Conservation (phyloP, 2,888 invertebrate species). For the Melieria picta region DNA sequence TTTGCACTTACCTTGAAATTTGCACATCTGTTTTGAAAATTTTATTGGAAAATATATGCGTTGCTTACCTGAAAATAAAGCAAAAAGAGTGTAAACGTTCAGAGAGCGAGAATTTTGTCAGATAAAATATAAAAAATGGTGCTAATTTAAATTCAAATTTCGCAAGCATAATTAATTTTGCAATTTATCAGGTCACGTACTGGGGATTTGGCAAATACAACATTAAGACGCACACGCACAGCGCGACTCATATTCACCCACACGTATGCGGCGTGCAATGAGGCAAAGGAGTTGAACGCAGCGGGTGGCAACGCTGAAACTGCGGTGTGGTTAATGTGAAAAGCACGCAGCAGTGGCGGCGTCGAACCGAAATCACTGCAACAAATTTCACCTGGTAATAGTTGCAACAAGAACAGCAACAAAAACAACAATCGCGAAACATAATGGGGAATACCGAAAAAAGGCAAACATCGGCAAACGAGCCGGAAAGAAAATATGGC, state of each 20-base stretch:
- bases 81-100: neutral
- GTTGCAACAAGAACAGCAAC: constrained; percentile 14
- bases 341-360: neutral
- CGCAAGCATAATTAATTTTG: constrained; percentile 39
- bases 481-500: constrained; percentile 15
- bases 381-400: constrained; percentile 1
- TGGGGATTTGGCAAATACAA: neutral
- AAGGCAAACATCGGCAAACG: constrained; percentile 2
- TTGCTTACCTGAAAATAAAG: constrained; percentile 22
- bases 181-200: constrained; percentile 3
- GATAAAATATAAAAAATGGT: constrained; percentile 9
- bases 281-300: neutral
- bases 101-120: too few relatives aligned
- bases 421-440: constrained; percentile 20
- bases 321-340: neutral
- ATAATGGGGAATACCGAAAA: neutral
- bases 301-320: neutral
- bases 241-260: neutral
- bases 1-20: neutral
- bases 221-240: constrained; percentile 4
- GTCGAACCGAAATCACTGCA: constrained; percentile 7
- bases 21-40: neutral
- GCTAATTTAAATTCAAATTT: constrained; percentile 8
- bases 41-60: neutral
- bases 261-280: neutral